phyloP scores from a whole-genome alignment of 2,888 invertebrate genomes.

The Cyclophora albipunctata region DNA sequence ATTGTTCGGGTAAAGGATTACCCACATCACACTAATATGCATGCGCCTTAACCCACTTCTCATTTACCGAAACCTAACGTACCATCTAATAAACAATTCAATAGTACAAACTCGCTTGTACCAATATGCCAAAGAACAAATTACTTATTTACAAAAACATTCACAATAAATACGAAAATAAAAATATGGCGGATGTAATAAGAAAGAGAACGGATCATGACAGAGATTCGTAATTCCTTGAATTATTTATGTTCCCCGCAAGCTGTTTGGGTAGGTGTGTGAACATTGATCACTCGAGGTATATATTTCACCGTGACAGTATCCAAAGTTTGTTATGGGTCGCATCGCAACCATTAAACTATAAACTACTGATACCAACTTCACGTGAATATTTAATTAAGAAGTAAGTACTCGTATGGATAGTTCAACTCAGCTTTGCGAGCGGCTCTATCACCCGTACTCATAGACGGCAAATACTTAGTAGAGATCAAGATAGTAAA shows the following conservation, averaged over 20 bases:
- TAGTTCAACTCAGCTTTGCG: no score
- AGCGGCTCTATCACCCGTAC: no score
- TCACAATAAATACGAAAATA: constrained; percentile 1
- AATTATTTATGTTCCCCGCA: constrained; percentile 14
- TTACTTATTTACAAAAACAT: no score
- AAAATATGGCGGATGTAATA: constrained; percentile 2
- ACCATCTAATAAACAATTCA: no score
- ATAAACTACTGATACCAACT: neutral
- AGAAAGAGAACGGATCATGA: constrained; percentile 6
- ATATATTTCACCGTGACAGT: constrained; percentile 15
- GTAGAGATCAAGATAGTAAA: no score
- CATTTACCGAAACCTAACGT: neutral
- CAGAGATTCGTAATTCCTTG: constrained; percentile 10
- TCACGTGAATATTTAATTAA: no score
- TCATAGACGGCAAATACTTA: no score
- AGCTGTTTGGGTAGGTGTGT: constrained; percentile 2
- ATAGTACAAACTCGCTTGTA: no score
- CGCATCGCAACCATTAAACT: neutral
- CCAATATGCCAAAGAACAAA: no score
- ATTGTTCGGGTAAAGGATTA: no score
- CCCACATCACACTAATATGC: no score
- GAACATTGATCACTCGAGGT: constrained; percentile 10
- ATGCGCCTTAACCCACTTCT: neutral
- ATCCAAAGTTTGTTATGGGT: constrained; percentile 10
- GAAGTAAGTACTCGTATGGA: no score